Base-by-base conservation (phyloP, 2,113 vertebrate genomes). In the Thalassarche chlororhynchos region DNA sequence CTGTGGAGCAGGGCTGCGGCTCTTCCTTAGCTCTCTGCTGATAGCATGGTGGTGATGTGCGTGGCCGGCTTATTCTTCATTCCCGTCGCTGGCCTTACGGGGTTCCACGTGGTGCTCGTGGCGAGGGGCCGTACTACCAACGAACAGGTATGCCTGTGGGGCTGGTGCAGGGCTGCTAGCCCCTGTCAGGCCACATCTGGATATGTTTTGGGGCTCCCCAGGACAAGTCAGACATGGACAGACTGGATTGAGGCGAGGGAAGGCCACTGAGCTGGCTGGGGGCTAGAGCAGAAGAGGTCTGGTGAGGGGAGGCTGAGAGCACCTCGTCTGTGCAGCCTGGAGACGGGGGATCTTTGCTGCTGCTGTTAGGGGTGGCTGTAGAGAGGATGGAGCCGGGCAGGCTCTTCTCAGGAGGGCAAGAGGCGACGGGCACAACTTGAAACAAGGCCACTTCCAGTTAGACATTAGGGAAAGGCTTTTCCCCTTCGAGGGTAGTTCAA, bases 11-110 rank as follows among this genome's bases (percentile, higher is more conserved):
- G 23, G n/a, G 32, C 77, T 13, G n/a, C 6, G 10, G 65, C 78
- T 51, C 75, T 72, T 96, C 98, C 98, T 98, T 99, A 97, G 98
- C 98, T 80, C 17, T 7, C 36, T 51, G 87, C 21, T 58, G 72
- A 32, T 96, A 99, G 99, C 60, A 99, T 99, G 99, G 99, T 99
- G 78, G 99, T 99, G 72, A 99, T 99, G 99, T 99, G 99, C 70
- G 99, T 99, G 86, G 99, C 99, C 18, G 99, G 99, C 82, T 97
- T 99, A 66, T 99, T 99, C 97, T 99, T 99, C 96, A 98, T 99
- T 85, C 99, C 99, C 19, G 99, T 99, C 1, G 99, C 99, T 62
- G 99, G 99, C 85, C 98, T 99, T 78, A 99, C 99, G 2, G 99
- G 99, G 68, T 99, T 99, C 97, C 99, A 99, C 6, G 98, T 99